Percentiles rank a stretch among this genome's conserved stretches.
Evolutionary conservation across 2,888 invertebrate genomes (phyloP).

Genomic region (Druceiella hillmani): DNA sequence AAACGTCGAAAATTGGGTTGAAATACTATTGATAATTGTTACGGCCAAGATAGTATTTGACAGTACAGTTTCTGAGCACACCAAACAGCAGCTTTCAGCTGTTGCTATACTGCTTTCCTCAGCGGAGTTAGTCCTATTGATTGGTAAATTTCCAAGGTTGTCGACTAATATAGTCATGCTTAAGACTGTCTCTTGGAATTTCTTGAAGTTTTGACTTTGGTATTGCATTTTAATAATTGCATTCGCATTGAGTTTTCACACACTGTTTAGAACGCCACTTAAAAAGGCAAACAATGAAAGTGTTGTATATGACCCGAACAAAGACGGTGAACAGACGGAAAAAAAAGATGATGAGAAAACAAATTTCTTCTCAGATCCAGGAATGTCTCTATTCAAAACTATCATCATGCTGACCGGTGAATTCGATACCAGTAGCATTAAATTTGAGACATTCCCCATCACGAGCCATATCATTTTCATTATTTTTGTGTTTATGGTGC

Average conservation of each 20-base stretch:
- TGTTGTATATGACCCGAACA: conserved; percentile 34
- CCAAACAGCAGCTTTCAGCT: conserved; percentile 63
- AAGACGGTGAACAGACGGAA: conserved; percentile 31
- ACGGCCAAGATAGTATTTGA: conserved; percentile 56
- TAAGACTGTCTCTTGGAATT: conserved; percentile 72
- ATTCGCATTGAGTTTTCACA: conserved; percentile 76
- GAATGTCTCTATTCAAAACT: conserved; percentile 72
- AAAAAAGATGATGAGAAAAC: conserved; percentile 59
- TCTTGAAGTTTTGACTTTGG: conserved; percentile 71
- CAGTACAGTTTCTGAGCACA: conserved; percentile 44
- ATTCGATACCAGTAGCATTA: conserved; percentile 75
- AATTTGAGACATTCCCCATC: conserved; percentile 62
- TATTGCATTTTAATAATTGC: conserved; percentile 78
- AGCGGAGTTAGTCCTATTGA: conserved; percentile 68
- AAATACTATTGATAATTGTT: conserved; percentile 60
- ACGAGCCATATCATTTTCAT: conserved; percentile 72
- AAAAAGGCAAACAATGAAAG: too few relatives aligned
- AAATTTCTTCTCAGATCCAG: conserved; percentile 65
- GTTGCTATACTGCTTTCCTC: conserved; percentile 70
- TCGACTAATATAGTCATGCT: conserved; percentile 83
- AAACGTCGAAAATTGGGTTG: conserved; percentile 70
- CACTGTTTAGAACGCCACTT: conserved; percentile 65
- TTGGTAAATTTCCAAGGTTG: conserved; percentile 73
- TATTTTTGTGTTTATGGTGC: conserved; percentile 75
- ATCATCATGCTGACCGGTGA: conserved; percentile 84